Base-by-base conservation (phyloP, 2,797 vertebrate species). In the Echiichthys vipera region DNA sequence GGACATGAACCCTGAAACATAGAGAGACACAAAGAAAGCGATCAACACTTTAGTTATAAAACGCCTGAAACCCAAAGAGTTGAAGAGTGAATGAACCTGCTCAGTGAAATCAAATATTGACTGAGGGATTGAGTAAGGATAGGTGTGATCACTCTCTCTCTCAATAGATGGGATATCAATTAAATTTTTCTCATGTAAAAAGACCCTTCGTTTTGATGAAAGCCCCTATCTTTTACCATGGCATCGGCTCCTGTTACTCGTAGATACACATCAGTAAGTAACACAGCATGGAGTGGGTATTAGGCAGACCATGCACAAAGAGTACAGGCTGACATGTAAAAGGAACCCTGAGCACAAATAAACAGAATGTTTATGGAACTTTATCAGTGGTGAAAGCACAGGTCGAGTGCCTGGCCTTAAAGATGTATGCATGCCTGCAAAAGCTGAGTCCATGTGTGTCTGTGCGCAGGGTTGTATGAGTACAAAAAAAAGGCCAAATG, bases 1-100 rank as follows among this genome's bases (percentile, higher is more conserved):
- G 84, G 96, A 84, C 91, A 97, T 93, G 79, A 97, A 98, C 76
- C 95, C 98, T 95, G 75, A 93, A 81, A 68, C 18, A 87, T 56
- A 88, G 17, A 78, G 47, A 71, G 0, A 58, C 5, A 78, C 17
- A 80, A 6, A 63, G 65, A 63, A 68, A 46, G 5, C 12, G 36
- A 56, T 75, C 18, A 75, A 54, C 50, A 24, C 34, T 59, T 39
- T 50, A 22, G 18, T 50, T 69, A 24, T 17, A 46, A 61, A 59
- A 43, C 8, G 6, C 32, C 9, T 2, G 12, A 62, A 61, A 32
- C 22, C 20, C 13, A 53, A 17, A 51, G 5, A 47, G 20, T 57
- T 59, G 8, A 40, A 17, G 3, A 25, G 36, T 43, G 27, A 65
- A 64, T 42, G 6, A 9, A 59, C 40, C 57, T 40, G 53, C 50